These are phyloP conservation scores for Teleogryllus oceanicus DNA, from an alignment of 2,888 invertebrate genomes.

Conservation along the genomic window DNA sequence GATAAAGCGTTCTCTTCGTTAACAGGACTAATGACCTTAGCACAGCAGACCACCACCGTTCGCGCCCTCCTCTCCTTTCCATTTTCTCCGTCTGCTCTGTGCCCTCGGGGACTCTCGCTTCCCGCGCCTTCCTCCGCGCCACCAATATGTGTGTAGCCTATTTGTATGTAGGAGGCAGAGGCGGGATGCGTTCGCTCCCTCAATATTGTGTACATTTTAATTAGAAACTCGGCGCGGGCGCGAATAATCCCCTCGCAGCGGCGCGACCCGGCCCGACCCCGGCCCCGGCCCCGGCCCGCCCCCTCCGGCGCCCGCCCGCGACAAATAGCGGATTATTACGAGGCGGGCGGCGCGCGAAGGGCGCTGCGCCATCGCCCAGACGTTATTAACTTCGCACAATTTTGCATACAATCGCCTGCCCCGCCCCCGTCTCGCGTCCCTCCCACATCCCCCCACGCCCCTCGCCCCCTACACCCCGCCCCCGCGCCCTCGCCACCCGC, in stretches of 20 bases:
- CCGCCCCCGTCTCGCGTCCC: neutral
- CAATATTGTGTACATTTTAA: constrained; percentile 36
- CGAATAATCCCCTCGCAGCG: neutral
- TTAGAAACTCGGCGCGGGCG: constrained; percentile 28
- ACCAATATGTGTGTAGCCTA: constrained; percentile 27
- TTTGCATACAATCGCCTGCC: constrained; percentile 32
- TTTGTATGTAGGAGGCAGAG: constrained; percentile 22
- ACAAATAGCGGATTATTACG: neutral
- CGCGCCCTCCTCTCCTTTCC: no score
- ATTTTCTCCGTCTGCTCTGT: neutral
- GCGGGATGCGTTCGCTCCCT: constrained; percentile 25
- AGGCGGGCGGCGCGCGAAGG: neutral
- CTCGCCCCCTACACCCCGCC: neutral
- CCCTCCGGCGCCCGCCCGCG: neutral
- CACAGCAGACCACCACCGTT: no score
- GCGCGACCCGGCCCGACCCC: neutral
- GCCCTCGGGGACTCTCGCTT: neutral
- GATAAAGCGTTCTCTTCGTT: no score
- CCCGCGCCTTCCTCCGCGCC: neutral
- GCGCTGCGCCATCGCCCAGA: constrained; percentile 21
- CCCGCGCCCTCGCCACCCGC: no score
- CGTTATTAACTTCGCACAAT: constrained; percentile 35
- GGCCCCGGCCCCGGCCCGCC: neutral
- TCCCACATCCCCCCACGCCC: neutral
- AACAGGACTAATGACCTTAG: no score